phyloP scores from a whole-genome alignment of 2,113 vertebrate genomes.

The Hypanus sabinus region DNA sequence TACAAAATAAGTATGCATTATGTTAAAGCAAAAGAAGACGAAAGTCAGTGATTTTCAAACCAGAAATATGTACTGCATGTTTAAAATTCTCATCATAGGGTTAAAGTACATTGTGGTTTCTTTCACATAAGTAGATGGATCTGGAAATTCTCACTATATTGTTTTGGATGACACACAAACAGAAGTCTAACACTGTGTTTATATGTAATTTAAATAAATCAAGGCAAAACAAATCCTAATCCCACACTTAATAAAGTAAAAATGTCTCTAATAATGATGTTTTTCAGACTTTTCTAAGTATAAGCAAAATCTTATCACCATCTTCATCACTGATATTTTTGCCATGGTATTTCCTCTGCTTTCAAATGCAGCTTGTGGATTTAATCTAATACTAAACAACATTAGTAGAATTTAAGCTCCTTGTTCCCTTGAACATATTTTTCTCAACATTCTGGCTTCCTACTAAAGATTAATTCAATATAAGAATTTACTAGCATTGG shows the following conservation, averaged over 20 bases:
- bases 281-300: not conserved
- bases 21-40: not conserved
- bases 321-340: not conserved
- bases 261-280: not conserved
- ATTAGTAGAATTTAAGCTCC: not conserved
- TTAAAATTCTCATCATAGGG: not conserved
- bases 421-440: not conserved
- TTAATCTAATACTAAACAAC: not conserved
- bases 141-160: not conserved
- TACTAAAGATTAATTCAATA: not conserved
- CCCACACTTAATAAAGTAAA: not conserved
- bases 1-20: not conserved
- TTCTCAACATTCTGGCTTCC: not conserved
- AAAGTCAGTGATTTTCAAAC: too few relatives aligned
- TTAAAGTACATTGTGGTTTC: not conserved
- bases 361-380: not conserved
- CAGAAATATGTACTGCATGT: not conserved
- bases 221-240: not conserved
- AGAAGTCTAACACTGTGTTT: not conserved
- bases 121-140: not conserved
- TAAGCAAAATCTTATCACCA: not conserved
- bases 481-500: too few relatives aligned
- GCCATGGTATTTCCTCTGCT: not conserved
- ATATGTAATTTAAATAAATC: too few relatives aligned
- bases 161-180: too few relatives aligned